phyloP scores from a whole-genome alignment of 2,888 invertebrate species.

The Dryococelus australis region DNA sequence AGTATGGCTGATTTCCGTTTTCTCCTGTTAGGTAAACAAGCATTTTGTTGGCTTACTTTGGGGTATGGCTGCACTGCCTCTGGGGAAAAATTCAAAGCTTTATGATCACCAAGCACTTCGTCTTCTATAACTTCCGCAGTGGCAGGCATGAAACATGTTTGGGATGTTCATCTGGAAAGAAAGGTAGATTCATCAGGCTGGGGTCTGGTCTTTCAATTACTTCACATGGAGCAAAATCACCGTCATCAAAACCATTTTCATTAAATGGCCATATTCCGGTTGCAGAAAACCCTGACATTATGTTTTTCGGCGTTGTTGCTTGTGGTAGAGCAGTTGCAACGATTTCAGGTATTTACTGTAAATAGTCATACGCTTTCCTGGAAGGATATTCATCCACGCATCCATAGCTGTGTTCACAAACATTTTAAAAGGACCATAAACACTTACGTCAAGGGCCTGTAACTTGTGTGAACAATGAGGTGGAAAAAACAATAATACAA shows the following conservation, averaged over 20 bases:
- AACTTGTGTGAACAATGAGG: constrained; percentile 57
- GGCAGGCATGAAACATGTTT: too few species aligned
- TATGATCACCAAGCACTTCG: background rate
- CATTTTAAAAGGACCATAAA: constrained; percentile 56
- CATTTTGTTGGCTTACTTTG: background rate
- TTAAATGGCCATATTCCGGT: constrained; percentile 1
- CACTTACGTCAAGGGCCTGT: constrained; percentile 57
- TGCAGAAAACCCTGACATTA: background rate
- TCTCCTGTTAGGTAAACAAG: background rate
- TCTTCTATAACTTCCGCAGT: background rate
- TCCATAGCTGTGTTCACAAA: constrained; percentile 48
- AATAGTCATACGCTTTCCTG: background rate
- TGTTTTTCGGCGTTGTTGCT: background rate
- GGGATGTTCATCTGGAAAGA: too few species aligned
- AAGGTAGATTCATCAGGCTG: too few species aligned
- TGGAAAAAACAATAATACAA: constrained; percentile 55
- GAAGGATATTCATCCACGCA: constrained; percentile 38
- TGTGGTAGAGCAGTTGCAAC: constrained; percentile 3
- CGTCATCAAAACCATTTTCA: background rate
- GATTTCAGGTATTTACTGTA: background rate
- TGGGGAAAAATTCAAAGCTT: background rate
- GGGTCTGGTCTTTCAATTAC: background rate
- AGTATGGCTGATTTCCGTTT: background rate
- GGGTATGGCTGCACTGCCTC: background rate
- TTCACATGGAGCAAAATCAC: background rate